These are phyloP conservation scores for Chaetophractus vellerosus DNA, from an alignment of 2,797 vertebrate species.

Conservation along the genomic window DNA sequence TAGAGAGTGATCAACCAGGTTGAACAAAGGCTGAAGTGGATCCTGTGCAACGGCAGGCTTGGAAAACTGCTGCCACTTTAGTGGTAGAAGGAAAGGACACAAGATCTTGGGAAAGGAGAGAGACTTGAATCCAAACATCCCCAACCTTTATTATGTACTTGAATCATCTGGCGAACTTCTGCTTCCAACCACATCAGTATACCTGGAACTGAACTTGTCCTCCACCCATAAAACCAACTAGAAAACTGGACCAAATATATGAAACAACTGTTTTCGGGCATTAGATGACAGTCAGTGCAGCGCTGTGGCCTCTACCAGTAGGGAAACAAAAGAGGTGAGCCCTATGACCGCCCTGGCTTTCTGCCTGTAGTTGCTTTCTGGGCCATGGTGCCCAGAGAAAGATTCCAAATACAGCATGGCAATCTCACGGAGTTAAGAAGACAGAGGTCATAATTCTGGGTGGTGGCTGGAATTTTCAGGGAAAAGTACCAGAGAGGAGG, in stretches of 20 bases:
- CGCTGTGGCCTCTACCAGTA: not conserved
- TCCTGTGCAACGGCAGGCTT: not conserved
- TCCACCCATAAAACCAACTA: constrained; percentile 8
- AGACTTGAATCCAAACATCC: not conserved
- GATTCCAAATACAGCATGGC: not conserved
- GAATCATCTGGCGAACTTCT: not conserved
- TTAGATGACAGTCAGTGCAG: not conserved
- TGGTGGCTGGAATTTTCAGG: not conserved
- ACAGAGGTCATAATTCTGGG: not conserved
- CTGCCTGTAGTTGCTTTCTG: not conserved
- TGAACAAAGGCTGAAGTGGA: not conserved
- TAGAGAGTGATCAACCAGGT: not conserved
- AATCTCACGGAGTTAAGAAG: constrained; percentile 4
- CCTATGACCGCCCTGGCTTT: not conserved
- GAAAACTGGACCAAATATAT: constrained; percentile 48
- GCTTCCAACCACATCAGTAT: not conserved
- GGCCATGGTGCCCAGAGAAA: not conserved
- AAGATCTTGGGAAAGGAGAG: not conserved
- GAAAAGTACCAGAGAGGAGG: not conserved
- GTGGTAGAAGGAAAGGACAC: not conserved
- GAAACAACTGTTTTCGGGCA: not conserved
- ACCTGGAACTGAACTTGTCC: not conserved
- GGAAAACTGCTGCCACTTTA: too few species aligned
- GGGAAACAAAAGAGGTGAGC: constrained; percentile 6
- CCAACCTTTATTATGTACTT: not conserved